Evolutionary conservation across 2,113 vertebrate genomes (phyloP), one percentile per base, ranked within the genome.

Genomic region (Python bivittatus): DNA sequence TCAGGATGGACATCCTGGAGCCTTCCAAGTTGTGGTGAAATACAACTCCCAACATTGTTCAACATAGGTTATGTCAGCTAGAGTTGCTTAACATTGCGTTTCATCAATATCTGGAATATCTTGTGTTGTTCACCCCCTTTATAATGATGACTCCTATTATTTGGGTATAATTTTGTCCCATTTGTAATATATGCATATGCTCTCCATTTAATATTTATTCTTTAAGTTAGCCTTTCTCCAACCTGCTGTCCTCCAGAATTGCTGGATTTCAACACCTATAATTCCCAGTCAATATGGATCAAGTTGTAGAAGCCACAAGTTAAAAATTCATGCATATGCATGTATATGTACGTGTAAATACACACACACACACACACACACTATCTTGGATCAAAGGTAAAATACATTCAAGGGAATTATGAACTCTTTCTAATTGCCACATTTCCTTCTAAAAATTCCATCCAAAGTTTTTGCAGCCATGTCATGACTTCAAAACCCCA

Each of bases 401-500:
- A 86, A 53, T 86, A 48, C 48, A 27, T 61, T 54, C 9, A 27
- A 13, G 29, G 42, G 20, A 79, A 38, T 72, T 91, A 33, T 44
- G 52, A 3, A 3, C 8, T 79, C 11, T 88, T 42, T 10, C 7
- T 84, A 61, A 42, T 60, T 92, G 87, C 56, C 56, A 92, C 44
- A 42, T 84, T 89, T 92, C 72, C 56, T 58, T 72, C 56, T 89
- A 27, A 29, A 89, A 84, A 89, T 84, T 53, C 57, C 29, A 84
- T 83, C 86, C 79, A 56, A 92, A 60, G 27, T 56, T 58, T 89
- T 84, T 89, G 44, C 87, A 92, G 91, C 54, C 87, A 84, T 89
- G 68, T 61, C 87, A 61, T 84, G 56, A 84, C 84, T 89, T 84
- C 56, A 89, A 84, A 72, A 92, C 72, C 42, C 54, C 91, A 88